phyloP scores from a whole-genome alignment of 2,113 vertebrate genomes.

The Malurus melanocephalus region DNA sequence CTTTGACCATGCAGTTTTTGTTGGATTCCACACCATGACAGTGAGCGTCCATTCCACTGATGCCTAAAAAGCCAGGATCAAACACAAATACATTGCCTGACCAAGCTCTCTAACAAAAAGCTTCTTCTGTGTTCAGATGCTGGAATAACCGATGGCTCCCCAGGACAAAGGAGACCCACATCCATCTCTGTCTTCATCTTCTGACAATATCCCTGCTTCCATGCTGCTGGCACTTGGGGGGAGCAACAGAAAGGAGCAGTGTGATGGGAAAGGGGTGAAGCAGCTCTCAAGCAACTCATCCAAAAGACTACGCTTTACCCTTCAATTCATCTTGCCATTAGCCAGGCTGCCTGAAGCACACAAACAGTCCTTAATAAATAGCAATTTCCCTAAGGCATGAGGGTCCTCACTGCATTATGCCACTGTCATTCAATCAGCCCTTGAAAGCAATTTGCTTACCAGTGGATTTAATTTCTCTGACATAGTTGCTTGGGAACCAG shows the following conservation, averaged over 20 bases:
- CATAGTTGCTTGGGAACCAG: conserved; percentile 99
- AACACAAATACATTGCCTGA: background rate
- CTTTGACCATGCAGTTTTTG: background rate
- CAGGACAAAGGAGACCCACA: background rate
- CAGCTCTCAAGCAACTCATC: background rate
- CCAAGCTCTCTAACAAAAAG: background rate
- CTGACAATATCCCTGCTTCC: background rate
- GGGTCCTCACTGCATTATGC: background rate
- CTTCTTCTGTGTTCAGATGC: background rate
- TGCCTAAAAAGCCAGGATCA: background rate
- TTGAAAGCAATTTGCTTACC: conserved; percentile 78
- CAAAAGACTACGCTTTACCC: background rate
- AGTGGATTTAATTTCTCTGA: conserved; percentile 90
- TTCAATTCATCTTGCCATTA: background rate
- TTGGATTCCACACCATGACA: fast-evolving
- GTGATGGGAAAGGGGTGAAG: background rate
- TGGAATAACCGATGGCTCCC: background rate
- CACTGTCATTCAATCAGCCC: conserved; percentile 3
- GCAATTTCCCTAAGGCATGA: conserved; percentile 8
- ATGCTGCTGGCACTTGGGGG: background rate
- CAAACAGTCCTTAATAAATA: background rate
- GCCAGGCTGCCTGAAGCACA: background rate
- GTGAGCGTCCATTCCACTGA: background rate
- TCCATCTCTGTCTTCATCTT: background rate
- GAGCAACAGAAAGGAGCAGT: background rate